Conservation (phyloP, 2,113 vertebrate species). For the Heterocephalus glaber region DNA sequence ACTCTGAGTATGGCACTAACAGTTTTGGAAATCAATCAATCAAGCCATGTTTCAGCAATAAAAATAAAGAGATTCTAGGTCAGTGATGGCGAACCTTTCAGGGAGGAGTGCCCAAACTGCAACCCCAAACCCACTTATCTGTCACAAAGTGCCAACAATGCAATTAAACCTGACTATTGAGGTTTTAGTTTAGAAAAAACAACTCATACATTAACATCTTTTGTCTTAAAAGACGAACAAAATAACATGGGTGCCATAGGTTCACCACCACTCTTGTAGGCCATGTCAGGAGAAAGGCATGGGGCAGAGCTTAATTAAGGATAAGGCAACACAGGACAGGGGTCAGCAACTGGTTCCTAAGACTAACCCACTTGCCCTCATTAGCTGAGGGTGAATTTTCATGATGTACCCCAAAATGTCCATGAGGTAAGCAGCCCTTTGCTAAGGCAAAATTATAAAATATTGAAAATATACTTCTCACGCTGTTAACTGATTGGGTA, state of each 20-base stretch:
- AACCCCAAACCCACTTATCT: background rate
- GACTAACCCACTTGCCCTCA: background rate
- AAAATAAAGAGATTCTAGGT: background rate
- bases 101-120: background rate
- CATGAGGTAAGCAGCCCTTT: background rate
- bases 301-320: background rate
- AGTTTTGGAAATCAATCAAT: background rate
- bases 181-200: background rate
- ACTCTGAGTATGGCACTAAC: background rate
- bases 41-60: background rate
- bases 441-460: background rate
- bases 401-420: background rate
- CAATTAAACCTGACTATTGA: background rate
- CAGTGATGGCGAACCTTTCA: background rate
- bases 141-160: background rate
- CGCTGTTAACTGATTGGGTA: background rate
- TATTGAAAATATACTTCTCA: background rate
- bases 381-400: background rate
- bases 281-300: background rate
- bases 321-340: background rate
- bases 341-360: background rate
- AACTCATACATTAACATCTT: background rate
- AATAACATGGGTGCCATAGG: background rate
- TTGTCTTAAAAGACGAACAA: background rate
- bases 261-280: background rate